phyloP scores from a whole-genome alignment of 2,888 invertebrate species.

The Andrena praecox region DNA sequence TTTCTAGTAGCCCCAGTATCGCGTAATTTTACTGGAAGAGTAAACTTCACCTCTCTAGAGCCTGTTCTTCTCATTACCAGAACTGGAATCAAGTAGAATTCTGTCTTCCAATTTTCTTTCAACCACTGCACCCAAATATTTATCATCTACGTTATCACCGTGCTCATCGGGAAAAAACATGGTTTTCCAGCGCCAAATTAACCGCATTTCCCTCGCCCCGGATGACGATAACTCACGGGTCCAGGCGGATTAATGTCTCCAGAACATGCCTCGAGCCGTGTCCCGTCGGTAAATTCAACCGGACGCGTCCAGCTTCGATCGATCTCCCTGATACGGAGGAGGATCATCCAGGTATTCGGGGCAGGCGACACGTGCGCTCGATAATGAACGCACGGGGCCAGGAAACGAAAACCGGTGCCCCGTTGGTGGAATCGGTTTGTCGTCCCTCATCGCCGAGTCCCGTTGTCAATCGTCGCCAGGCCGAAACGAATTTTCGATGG shows the following conservation, averaged over 20 bases:
- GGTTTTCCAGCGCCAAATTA: constrained; percentile 9
- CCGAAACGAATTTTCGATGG: constrained; percentile 53
- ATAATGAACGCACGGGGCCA: constrained; percentile 44
- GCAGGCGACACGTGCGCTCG: constrained; percentile 51
- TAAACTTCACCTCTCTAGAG: no score
- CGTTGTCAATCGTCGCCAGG: constrained; percentile 63
- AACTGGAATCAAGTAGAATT: no score
- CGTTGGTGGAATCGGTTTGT: constrained; percentile 28
- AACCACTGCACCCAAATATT: not conserved
- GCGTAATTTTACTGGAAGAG: no score
- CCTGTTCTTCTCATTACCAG: no score
- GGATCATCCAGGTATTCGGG: constrained; percentile 43
- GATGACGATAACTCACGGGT: constrained; percentile 24
- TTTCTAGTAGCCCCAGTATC: no score
- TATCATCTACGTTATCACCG: not conserved
- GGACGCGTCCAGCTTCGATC: constrained; percentile 40
- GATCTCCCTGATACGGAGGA: constrained; percentile 31
- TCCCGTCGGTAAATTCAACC: constrained; percentile 42
- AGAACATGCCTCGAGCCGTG: constrained; percentile 13
- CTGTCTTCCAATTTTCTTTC: not conserved
- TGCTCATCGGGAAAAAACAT: not conserved
- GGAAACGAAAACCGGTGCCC: constrained; percentile 37
- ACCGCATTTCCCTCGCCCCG: constrained; percentile 12
- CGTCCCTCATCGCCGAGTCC: constrained; percentile 45
- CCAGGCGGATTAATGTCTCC: constrained; percentile 25